A percentile compares a stretch with the other conserved stretches of the same genome.
phyloP scores from a whole-genome alignment of 2,113 vertebrate genomes.

The Prinia subflava region DNA sequence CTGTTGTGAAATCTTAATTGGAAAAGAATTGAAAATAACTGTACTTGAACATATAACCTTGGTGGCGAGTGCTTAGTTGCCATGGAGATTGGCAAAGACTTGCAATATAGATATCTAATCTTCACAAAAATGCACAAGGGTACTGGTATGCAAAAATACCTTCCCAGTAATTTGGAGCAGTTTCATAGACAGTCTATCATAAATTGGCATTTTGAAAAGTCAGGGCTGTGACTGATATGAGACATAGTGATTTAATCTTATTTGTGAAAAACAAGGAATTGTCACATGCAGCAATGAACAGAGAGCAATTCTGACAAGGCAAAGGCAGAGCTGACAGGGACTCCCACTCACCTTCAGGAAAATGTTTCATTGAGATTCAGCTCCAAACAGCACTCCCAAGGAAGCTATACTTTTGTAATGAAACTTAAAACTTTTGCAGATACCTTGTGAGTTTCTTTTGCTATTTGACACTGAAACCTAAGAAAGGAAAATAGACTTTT shows the following conservation, averaged over 20 bases:
- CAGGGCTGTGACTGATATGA: background rate
- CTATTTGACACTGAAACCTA: background rate
- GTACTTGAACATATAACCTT: background rate
- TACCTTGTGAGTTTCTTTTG: background rate
- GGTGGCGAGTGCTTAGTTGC: background rate
- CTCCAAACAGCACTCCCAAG: background rate
- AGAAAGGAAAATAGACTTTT: background rate
- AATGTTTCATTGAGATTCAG: background rate
- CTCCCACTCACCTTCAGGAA: background rate
- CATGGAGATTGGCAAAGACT: slow-evolving; percentile 43
- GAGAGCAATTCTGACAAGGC: background rate
- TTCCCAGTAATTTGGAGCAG: background rate
- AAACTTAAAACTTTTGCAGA: background rate
- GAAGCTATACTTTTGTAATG: background rate
- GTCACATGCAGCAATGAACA: background rate
- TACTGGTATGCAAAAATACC: background rate
- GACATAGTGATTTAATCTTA: background rate
- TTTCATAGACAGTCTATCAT: background rate
- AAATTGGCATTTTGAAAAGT: background rate
- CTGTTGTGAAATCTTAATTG: slow-evolving; percentile 21
- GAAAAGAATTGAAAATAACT: slow-evolving; percentile 20
- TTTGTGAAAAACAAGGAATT: slow-evolving; percentile 5
- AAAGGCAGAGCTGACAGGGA: background rate
- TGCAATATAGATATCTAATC: background rate
- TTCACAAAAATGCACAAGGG: background rate